Evolutionary conservation across 30 jellyfish, hydroid and myxozoan genomes (phyloP), one percentile per base, ranked within the genome.

Genomic region (Sanderia malayensis): DNA sequence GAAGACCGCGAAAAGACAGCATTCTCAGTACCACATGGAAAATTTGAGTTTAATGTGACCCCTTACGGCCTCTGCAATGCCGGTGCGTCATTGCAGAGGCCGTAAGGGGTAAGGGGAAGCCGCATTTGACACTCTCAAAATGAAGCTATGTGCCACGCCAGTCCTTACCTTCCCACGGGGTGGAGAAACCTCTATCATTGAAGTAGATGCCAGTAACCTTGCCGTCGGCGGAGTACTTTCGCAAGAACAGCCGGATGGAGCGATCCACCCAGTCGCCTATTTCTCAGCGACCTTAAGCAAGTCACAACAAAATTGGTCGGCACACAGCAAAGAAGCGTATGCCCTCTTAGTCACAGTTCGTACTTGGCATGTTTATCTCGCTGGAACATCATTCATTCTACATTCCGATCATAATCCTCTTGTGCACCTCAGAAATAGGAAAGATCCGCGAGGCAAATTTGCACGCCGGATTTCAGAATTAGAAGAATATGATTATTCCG

Each of bases 1-100:
- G 15, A 61, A 9, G 86, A 26, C 34, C 31, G 27, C 9, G 86
- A 58, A 32, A 61, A 58, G 32, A 74, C 86, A 2, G 90, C 91
- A 19, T 79, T 79, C 47, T 21, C 83, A 17, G 57, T 81, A 7
- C 27, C 37, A 10, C 31, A 30, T 17, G 86, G 88, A 17, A 28
- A 25, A 20, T 74, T 19, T 31, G 79, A 76, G 23, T 76, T 76
- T 46, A 76, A 76, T 28, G 76, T 61, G 25, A 67, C 69, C 6
- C 87, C 88, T 10, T 76, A 22, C 34, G 88, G 88, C 8, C 78
- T 76, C 4, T 4, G 44, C n/a, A 46, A 44, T 31, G 89, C 88
- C 1, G 85, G 85, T 2, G 32, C 87, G 4, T n/a, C 76, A 84
- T 76, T 9, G 22, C 89, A 79, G 31, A 64, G 91, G n/a, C n/a